phyloP scores from a whole-genome alignment of 2,113 vertebrate genomes.

The Serinus canaria region DNA sequence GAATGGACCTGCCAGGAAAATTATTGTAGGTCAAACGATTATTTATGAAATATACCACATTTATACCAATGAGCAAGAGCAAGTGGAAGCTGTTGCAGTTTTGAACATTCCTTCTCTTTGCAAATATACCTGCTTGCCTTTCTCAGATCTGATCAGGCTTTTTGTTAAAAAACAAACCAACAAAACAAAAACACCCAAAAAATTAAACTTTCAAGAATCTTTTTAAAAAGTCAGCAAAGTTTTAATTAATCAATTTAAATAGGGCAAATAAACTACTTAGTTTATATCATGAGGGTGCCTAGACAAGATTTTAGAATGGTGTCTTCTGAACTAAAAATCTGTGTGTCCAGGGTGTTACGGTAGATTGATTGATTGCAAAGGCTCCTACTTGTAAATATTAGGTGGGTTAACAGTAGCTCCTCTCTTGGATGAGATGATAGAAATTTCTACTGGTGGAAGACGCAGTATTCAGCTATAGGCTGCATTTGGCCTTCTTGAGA shows the following conservation, averaged over 20 bases:
- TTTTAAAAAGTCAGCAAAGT: background rate
- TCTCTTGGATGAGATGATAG: background rate
- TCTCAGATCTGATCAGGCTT: background rate
- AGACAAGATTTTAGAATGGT: background rate
- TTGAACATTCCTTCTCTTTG: background rate
- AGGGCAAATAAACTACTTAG: background rate
- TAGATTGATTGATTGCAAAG: background rate
- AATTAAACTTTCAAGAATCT: background rate
- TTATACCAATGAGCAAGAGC: background rate
- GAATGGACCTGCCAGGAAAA: background rate
- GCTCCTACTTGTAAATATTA: background rate
- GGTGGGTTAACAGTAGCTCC: background rate
- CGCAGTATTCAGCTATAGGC: background rate
- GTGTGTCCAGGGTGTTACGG: background rate
- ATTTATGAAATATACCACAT: background rate
- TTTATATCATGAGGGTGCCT: background rate
- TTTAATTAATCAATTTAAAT: background rate
- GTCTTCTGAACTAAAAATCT: background rate
- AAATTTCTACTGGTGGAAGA: background rate
- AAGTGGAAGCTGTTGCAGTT: background rate
- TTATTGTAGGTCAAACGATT: background rate
- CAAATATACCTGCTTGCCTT: background rate
- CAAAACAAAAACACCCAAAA: background rate
- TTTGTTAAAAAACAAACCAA: background rate
- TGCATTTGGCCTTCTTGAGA: background rate